Conservation (phyloP, 2,888 invertebrate species). For the Cataglyphis altisquamis region DNA sequence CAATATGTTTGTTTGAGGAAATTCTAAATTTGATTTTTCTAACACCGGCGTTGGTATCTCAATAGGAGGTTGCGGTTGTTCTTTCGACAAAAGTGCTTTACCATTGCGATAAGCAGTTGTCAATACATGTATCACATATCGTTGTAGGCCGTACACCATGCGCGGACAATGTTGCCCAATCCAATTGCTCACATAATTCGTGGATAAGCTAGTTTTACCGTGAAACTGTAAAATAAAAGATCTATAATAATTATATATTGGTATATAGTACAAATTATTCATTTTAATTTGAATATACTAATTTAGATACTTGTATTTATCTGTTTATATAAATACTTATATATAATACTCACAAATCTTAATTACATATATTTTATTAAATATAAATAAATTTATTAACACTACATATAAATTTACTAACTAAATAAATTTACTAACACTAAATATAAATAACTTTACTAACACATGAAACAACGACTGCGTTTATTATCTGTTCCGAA, state of each 20-base stretch:
- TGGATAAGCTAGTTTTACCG: conserved; percentile 91
- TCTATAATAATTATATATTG: not conserved
- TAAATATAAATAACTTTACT: conserved; percentile 75
- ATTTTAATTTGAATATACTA: not conserved
- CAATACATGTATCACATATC: conserved; percentile 89
- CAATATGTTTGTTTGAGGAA: conserved; percentile 86
- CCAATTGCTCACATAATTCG: conserved; percentile 94
- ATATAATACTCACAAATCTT: not conserved
- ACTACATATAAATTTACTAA: conserved; percentile 85
- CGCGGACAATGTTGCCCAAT: conserved; percentile 92
- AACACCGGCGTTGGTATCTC: conserved; percentile 93
- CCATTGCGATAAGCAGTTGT: conserved; percentile 88
- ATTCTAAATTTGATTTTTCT: conserved; percentile 82
- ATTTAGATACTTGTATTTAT: not conserved
- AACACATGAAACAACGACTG: conserved; percentile 92
- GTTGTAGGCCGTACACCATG: conserved; percentile 92
- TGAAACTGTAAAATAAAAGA: conserved; percentile 88
- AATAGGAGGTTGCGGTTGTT: conserved; percentile 86
- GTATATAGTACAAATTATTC: not conserved
- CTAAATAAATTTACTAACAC: conserved; percentile 86
- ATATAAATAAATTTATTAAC: conserved; percentile 82
- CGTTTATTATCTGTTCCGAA: conserved; percentile 91
- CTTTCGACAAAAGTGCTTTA: conserved; percentile 79
- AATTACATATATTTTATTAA: conserved; percentile 39
- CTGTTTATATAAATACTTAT: not conserved